These are phyloP conservation scores for Eupithecia inturbata DNA, from an alignment of 2,888 invertebrate genomes.

Conservation along the genomic window DNA sequence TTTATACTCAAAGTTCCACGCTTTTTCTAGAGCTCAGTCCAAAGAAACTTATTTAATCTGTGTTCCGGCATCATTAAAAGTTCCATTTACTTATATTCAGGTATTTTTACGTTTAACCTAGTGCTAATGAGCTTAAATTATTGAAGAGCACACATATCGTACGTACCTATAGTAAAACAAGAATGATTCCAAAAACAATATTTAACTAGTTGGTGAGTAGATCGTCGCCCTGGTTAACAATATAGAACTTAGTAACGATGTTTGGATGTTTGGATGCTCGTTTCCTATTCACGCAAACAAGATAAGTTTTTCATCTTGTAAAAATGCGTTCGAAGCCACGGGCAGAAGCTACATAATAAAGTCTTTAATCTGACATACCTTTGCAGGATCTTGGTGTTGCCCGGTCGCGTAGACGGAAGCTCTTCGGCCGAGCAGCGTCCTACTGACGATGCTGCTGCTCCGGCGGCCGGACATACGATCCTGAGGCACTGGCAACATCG, in stretches of 20 bases:
- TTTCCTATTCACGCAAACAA: too few species aligned
- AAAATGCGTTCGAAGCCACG: too few species aligned
- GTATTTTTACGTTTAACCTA: slow-evolving; percentile 12
- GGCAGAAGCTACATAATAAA: too few species aligned
- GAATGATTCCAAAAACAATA: too few species aligned
- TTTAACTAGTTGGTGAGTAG: too few species aligned
- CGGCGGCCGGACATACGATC: slow-evolving; percentile 85
- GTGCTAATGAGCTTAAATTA: slow-evolving; percentile 21
- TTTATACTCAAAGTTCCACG: background rate
- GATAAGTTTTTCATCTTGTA: too few species aligned
- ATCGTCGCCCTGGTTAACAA: too few species aligned
- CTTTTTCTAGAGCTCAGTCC: background rate
- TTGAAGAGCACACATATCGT: background rate
- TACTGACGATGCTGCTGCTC: slow-evolving; percentile 87
- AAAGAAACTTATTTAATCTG: background rate
- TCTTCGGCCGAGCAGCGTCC: slow-evolving; percentile 86
- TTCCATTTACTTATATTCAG: slow-evolving; percentile 24
- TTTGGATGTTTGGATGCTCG: too few species aligned
- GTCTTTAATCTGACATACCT: slow-evolving; percentile 69
- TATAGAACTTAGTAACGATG: too few species aligned
- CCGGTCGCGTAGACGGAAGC: slow-evolving; percentile 86
- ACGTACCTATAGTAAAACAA: too few species aligned
- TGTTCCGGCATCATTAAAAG: slow-evolving; percentile 36
- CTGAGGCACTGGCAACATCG: slow-evolving; percentile 82
- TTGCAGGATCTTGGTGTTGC: slow-evolving; percentile 86